phyloP scores from a whole-genome alignment of 2,113 vertebrate genomes.

The Leptosomus discolor region DNA sequence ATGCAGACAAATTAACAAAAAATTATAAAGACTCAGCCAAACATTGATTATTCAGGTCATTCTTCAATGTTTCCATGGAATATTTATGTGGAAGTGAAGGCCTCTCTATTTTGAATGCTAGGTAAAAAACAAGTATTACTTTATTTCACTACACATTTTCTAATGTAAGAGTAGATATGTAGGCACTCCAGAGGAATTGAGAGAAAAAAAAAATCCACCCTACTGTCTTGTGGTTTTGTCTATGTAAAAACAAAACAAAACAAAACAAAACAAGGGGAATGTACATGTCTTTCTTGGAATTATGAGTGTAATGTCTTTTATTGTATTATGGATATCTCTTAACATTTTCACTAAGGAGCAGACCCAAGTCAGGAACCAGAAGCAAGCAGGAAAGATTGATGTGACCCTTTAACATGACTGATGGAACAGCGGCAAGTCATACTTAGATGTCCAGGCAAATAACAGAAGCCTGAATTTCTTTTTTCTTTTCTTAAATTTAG shows the following conservation, averaged over 20 bases:
- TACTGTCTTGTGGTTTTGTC: background rate
- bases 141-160: background rate
- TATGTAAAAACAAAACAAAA: background rate
- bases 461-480: background rate
- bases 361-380: background rate
- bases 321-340: background rate
- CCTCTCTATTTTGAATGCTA: background rate
- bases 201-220: background rate
- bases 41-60: background rate
- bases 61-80: background rate
- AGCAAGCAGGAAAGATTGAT: background rate
- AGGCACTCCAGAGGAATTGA: background rate
- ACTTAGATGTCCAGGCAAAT: background rate
- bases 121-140: background rate
- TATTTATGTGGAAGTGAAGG: background rate
- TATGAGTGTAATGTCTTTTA: background rate
- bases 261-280: background rate
- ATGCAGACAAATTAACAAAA: background rate
- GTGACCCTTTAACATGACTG: background rate
- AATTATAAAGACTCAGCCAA: background rate
- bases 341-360: background rate
- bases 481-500: background rate
- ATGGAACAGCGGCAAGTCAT: background rate
- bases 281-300: background rate
- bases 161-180: background rate